Evolutionary conservation across 37 sponge, comb jelly and placozoan genomes (phyloP), one percentile per base, ranked within the genome.

Genomic region (Aplysina aerophoba): DNA sequence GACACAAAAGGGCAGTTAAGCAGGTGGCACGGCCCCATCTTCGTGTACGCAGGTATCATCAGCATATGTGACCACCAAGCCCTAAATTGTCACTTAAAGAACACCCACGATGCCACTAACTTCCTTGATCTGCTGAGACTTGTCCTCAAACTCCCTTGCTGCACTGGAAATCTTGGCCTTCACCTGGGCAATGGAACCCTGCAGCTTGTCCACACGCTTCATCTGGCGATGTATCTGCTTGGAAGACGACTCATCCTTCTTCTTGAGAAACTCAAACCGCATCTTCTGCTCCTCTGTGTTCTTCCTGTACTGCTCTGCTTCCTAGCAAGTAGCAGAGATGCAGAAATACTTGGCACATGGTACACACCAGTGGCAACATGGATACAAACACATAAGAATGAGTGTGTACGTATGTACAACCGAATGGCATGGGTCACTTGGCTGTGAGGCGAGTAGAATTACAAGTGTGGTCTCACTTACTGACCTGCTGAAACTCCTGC

Each of bases 261-360:
- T 90, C 88, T 98, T 98, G 58, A 98, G 88, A 33, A 85, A 86
- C 79, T 96, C 96, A 71, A 96, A 98, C 19, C 82, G 64, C 80
- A 85, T 83, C 83, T 96, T 96, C 59, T 91, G 86, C 39, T 98
- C 99, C 65, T 94, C 97, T 21, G 99, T 98, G 56, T 56, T 89
- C 34, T 90, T 89, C 59, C 86, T 94, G 90, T 98, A 98, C 77
- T 96, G 91, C 65, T 92, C 68, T n/a, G 92, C 88, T 40, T 90
- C 93, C 92, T 91, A 63, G 12, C 64, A 25, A 80, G 20, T 55
- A 58, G 15, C 59, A 2, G 21, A 56, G 12, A 55, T 59, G 11
- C 4, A 24, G 6, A 30, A 8, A n/a, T 73, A 5, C 77, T 8
- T 24, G n/a, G 8, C n/a, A 30, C 35, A 55, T 12, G 19, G 30